Conservation (phyloP, 1,140 invertebrate genomes). For the Phocides pigmalion region DNA sequence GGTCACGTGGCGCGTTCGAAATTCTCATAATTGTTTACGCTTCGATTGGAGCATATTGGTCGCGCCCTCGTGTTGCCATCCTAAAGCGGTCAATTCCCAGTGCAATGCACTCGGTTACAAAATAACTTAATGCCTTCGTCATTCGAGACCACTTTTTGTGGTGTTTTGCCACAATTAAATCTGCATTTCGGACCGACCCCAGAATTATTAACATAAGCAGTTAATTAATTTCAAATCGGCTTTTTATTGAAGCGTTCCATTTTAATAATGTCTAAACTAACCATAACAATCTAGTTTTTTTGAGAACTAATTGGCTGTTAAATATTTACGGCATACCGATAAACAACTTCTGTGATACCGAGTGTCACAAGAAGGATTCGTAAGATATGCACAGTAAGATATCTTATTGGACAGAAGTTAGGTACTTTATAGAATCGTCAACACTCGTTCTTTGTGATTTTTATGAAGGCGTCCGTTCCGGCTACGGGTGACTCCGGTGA, state of each 20-base stretch:
- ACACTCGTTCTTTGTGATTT: constrained; percentile 53
- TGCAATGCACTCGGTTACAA: constrained; percentile 73
- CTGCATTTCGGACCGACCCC: constrained; percentile 55
- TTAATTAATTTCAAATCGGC: constrained; percentile 73
- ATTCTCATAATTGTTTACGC: constrained; percentile 65
- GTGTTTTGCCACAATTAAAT: constrained; percentile 70
- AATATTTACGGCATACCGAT: constrained; percentile 13
- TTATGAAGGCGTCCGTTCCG: constrained; percentile 55
- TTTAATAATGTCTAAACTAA: constrained; percentile 49
- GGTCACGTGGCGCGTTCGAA: constrained; percentile 62
- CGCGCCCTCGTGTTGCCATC: constrained; percentile 60
- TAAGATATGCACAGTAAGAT: neutral
- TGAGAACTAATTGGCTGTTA: constrained; percentile 46
- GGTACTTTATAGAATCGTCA: constrained; percentile 24
- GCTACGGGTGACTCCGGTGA: constrained; percentile 64
- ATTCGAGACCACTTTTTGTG: constrained; percentile 60
- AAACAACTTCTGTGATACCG: neutral
- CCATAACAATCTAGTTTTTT: constrained; percentile 53
- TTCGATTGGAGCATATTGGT: constrained; percentile 56
- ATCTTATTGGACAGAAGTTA: neutral
- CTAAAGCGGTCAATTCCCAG: constrained; percentile 67
- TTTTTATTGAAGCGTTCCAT: constrained; percentile 56
- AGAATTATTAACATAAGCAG: constrained; percentile 70
- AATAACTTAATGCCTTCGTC: constrained; percentile 71
- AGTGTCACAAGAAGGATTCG: constrained; percentile 13